Evolutionary conservation across 2,797 vertebrate species (phyloP), one percentile per base, ranked within the genome.

Genomic region (Meriones psammophilus): DNA sequence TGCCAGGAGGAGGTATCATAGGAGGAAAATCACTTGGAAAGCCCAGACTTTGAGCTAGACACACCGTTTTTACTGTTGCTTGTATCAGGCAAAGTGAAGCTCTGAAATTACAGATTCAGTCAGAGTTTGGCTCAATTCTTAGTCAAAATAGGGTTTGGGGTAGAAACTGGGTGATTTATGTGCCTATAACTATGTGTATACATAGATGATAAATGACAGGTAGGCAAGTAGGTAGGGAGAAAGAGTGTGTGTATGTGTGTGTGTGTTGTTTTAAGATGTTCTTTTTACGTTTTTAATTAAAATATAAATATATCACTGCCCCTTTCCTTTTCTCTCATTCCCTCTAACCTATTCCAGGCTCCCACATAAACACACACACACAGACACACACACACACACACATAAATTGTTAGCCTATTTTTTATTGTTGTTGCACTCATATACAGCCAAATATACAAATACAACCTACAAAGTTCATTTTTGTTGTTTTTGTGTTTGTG

Each of bases 1-100:
- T 76, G 39, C 77, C 33, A 60, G 39, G 15, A 62, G 54, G 39
- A 74, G 85, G 15, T 14, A 46, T 6, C 76, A 28, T 8, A 74
- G 69, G 71, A 86, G 88, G 5, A 74, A 42, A 84, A 62, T 33
- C 15, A 81, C 30, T 96, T 89, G 84, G 68, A 46, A 83, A 87
- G 26, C 3, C 39, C 54, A 13, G 1, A 79, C 36, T 12, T 46
- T 77, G 58, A 39, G 73, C 42, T 96, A 64, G 5, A 17, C 8
- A 39, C 20, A 66, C 50, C 58, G 84, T 90, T 54, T 77, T 2
- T 3, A 50, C 10, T 5, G 10, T 54, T 66, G 9, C 9, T 22
- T 85, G 33, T 30, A 5, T 84, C 84, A 71, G 78, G 36, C 66
- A 79, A 88, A 86, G 24, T 74, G 50, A 89, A 60, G 1, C 12